These are phyloP conservation scores for Zaprionus vittiger DNA, from an alignment of 1,140 invertebrate species.

Conservation along the genomic window DNA sequence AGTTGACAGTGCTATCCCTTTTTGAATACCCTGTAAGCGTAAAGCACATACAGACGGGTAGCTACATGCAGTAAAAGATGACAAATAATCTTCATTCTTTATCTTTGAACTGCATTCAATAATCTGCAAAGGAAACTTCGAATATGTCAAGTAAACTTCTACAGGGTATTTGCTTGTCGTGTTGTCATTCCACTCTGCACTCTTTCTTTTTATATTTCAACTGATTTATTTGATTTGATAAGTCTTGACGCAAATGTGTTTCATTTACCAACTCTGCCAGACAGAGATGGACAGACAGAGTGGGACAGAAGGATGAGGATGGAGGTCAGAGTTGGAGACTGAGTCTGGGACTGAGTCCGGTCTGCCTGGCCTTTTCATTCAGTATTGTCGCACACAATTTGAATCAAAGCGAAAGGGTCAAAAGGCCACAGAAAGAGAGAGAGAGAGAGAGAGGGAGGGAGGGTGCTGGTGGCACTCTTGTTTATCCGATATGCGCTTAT, in stretches of 20 bases:
- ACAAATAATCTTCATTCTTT: no score
- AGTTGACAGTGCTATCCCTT: no score
- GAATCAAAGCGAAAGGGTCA: constrained; percentile 16
- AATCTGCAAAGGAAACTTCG: no score
- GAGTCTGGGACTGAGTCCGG: background rate
- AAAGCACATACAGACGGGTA: no score
- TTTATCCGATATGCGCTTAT: constrained; percentile 26
- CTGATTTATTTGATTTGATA: constrained; percentile 74
- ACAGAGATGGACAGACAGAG: background rate
- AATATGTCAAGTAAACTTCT: background rate
- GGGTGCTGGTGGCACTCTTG: background rate
- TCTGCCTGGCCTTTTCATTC: constrained; percentile 27
- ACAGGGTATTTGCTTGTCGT: background rate
- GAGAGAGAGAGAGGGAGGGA: background rate
- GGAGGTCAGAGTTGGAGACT: background rate
- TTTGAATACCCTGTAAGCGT: no score
- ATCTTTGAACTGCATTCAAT: no score
- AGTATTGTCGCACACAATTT: constrained; percentile 42
- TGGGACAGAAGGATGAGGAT: background rate
- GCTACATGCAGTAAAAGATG: no score
- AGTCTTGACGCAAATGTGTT: constrained; percentile 69
- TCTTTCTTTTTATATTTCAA: constrained; percentile 7
- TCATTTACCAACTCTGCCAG: constrained; percentile 50
- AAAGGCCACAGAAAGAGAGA: background rate
- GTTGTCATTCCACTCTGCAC: background rate